A percentile compares a stretch with the other conserved stretches of the same genome.
These are phyloP conservation scores for Neuroterus valhalla DNA, from an alignment of 1,140 invertebrate genomes.

Conservation along the genomic window DNA sequence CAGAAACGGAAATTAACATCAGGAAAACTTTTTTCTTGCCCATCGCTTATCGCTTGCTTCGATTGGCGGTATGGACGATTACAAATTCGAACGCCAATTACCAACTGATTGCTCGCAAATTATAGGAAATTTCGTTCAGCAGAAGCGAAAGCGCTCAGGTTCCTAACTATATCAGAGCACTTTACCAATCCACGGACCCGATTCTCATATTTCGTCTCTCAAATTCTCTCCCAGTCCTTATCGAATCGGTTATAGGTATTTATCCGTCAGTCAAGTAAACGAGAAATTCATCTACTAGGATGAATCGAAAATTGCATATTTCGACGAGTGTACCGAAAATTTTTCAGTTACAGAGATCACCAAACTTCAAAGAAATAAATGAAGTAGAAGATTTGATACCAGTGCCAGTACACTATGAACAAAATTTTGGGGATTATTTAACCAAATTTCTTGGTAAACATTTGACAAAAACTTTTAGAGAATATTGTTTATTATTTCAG, in stretches of 20 bases:
- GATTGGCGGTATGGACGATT: not conserved
- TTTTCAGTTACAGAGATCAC: not conserved
- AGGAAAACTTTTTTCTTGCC: slow-evolving; percentile 19
- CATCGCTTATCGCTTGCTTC: slow-evolving; percentile 14
- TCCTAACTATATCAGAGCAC: slow-evolving; percentile 20
- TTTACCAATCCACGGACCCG: slow-evolving; percentile 6
- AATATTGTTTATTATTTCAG: too few species aligned
- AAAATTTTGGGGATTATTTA: too few species aligned
- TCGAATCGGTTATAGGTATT: slow-evolving; percentile 25
- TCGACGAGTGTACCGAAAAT: not conserved
- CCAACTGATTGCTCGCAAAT: slow-evolving; percentile 21
- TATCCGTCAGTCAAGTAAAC: slow-evolving; percentile 2
- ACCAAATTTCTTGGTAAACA: too few species aligned
- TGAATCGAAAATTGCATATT: not conserved
- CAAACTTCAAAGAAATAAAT: too few species aligned
- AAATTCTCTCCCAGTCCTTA: not conserved
- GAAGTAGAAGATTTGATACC: too few species aligned
- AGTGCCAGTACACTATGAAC: too few species aligned
- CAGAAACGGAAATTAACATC: slow-evolving; percentile 18
- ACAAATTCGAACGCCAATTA: slow-evolving; percentile 11
- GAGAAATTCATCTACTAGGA: slow-evolving; percentile 12
- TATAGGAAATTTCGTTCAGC: slow-evolving; percentile 29
- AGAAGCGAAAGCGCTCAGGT: slow-evolving; percentile 7
- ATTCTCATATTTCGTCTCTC: slow-evolving; percentile 21
- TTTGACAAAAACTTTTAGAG: too few species aligned